Evolutionary conservation across 92 coral and sea anemone species (phyloP), one percentile per base, ranked within the genome.

Genomic region (Epizoanthus scotinus): DNA sequence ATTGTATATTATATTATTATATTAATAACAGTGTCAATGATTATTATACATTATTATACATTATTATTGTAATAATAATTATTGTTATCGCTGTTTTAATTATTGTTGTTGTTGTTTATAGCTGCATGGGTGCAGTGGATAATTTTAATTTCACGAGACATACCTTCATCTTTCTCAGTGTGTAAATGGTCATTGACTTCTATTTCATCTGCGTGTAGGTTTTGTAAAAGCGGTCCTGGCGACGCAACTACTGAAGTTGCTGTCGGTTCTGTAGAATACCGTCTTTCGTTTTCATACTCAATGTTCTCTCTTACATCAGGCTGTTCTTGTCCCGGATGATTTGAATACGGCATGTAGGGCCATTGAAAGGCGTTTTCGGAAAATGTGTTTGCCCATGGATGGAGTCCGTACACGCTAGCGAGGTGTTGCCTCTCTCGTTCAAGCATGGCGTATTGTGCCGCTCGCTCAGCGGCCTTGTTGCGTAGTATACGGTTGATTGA

Each of bases 381-480:
- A 71, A 90, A 69, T 13, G 97, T 67, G 21, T 75, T 75, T 60
- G 86, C 79, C 97, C 97, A 92, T 25, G 97, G 97, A 65, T 96
- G 99, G 68, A 93, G 87, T 73, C 97, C 97, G 78, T 96, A 96
- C 78, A 96, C 85, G 65, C 92, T 90, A 2, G 99, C 97, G 60
- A 96, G 83, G 61, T 96, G 99, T 27, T 96, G 99, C n/a, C 99
- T 73, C 73, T 96, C 99, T 53, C 98, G 71, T 72, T 96, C 99
- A n/a, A 96, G 84, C 95, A 96, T 93, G 60, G 99, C 99, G 56
- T 91, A 96, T 87, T 96, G 99, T 18, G 99, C 99, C 18, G 99
- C 99, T 40, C 99, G 87, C 68, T 96, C 99, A 1, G 99, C 98
- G 0, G 99, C 99, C 71, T 96, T 96, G 85, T 96, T 96, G 14